Base-by-base conservation (phyloP, 2,888 invertebrate genomes). In the Drosophila affinis region DNA sequence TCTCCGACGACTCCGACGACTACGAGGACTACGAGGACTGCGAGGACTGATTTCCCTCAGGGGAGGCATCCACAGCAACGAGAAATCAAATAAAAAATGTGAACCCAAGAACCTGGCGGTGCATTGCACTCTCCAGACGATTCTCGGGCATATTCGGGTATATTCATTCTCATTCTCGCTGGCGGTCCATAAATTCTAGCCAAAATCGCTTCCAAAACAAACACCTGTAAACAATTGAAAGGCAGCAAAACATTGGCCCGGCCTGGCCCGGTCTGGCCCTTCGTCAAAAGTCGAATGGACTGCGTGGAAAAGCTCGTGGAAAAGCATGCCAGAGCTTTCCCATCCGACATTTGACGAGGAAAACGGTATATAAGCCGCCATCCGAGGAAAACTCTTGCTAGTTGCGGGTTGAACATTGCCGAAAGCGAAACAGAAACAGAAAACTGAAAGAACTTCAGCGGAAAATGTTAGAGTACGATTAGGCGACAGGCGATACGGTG, bases 201-300 rank as follows among this genome's bases (percentile, higher is more conserved):
- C 17, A 39, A 52, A 63, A 68, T 71, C 14, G 59, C 57, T 54
- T 53, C 72, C 81, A 80, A 74, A 87, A 82, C 78, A 85, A 87
- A 87, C 86, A 87, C 89, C 87, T 86, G 85, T 87, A 88, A 87
- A 73, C 77, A 64, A 76, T 79, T 69, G 81, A 80, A 77, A 53
- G 64, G 18, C 27, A 34, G 32, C 48, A 52, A 57, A 81, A 72
- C 65, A 57, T 76, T 78, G 65, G 48, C 21, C 21, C 21, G 24
- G 3, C 24, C 4, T 5, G 24, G 24, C 24, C 24, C 7, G 39
- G 29, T 9, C 12, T 4, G 69, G 76, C 72, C 70, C 69, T 77
- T 49, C 62, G 51, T 47, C 44, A n/a, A 48, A 17, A 27, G 44
- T 61, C 60, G 52, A 60, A 63, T 32, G 59, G 51, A 39, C 39